These are phyloP conservation scores for Amphiura filiformis DNA, from an alignment of 35 echinoderm and acorn worm species.

Conservation along the genomic window DNA sequence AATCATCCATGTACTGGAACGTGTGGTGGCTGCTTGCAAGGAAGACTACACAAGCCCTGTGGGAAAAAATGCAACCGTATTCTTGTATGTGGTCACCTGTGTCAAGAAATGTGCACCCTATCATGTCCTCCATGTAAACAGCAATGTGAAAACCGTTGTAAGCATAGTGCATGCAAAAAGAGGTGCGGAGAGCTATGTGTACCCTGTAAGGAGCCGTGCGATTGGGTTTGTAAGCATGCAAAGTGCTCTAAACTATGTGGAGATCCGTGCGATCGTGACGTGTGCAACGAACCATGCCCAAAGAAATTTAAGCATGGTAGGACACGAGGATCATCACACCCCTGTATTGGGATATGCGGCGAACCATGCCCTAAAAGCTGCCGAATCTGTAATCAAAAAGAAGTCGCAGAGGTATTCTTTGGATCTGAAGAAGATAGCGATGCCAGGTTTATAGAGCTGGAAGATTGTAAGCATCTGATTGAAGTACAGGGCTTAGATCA, in stretches of 20 bases:
- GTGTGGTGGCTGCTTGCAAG: background rate
- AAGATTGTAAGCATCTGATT: constrained; percentile 80
- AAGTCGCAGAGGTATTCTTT: constrained; percentile 64
- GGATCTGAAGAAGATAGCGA: constrained; percentile 55
- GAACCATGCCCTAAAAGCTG: constrained; percentile 70
- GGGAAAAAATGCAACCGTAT: background rate
- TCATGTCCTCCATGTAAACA: constrained; percentile 6
- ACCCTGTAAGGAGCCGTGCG: background rate
- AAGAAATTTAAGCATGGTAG: constrained; percentile 14
- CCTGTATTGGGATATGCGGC: constrained; percentile 67
- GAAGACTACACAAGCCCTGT: background rate
- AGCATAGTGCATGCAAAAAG: background rate
- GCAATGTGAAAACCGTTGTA: background rate
- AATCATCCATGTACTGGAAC: background rate
- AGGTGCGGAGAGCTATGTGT: background rate
- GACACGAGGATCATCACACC: constrained; percentile 62
- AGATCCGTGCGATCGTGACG: constrained; percentile 19
- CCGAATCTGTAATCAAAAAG: constrained; percentile 41
- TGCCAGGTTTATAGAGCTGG: constrained; percentile 56
- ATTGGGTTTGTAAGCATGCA: background rate
- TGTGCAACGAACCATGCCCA: constrained; percentile 47
- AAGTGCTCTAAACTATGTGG: constrained; percentile 51
- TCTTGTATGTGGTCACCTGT: background rate
- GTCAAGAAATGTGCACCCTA: background rate
- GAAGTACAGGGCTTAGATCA: constrained; percentile 54